Evolutionary conservation across 2,888 invertebrate genomes (phyloP).

Genomic region (Nebria brevicollis): DNA sequence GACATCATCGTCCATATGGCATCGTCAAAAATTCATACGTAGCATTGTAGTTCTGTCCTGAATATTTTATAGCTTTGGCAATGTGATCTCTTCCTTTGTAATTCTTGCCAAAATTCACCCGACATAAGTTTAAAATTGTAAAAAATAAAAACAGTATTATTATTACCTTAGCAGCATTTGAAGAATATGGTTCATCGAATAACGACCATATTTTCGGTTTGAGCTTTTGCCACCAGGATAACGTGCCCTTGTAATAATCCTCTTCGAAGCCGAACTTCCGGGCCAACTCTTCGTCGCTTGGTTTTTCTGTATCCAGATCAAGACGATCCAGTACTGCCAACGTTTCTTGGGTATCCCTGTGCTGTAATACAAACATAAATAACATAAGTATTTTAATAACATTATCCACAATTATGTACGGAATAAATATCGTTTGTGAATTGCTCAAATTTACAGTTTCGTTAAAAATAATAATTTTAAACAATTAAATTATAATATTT

Average conservation of each 20-base stretch:
- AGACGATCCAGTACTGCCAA: constrained; percentile 96
- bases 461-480: no score
- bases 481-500: no score
- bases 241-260: constrained; percentile 88
- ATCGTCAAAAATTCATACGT: no score
- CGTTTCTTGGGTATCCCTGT: constrained; percentile 98
- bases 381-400: not conserved
- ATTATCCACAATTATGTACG: no score
- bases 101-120: no score
- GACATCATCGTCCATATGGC: no score
- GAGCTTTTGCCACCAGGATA: constrained; percentile 96
- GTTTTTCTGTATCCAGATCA: constrained; percentile 97
- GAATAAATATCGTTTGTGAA: not conserved
- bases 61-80: no score
- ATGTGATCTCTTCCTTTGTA: no score
- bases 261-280: constrained; percentile 97
- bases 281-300: constrained; percentile 97
- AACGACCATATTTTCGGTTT: constrained; percentile 99
- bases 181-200: constrained; percentile 99
- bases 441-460: not conserved
- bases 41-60: no score
- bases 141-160: not conserved
- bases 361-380: constrained; percentile 66
- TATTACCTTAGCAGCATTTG: constrained; percentile 92
- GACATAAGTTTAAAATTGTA: no score